phyloP scores from a whole-genome alignment of 2,113 vertebrate species.

The Indri indri region DNA sequence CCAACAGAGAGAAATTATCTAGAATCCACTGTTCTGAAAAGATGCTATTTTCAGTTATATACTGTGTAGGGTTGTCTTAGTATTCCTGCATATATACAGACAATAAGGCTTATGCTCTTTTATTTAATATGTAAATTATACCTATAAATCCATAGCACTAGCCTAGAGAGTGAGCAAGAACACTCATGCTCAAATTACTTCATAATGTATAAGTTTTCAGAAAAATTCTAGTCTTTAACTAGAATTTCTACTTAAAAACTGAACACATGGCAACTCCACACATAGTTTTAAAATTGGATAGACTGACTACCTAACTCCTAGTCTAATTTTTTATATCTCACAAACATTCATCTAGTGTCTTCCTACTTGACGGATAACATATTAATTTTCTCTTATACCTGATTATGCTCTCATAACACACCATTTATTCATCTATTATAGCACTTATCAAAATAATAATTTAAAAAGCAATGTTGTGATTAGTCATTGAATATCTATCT shows the following conservation, averaged over 20 bases:
- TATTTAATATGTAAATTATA: not conserved
- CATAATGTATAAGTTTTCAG: not conserved
- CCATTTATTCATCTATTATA: not conserved
- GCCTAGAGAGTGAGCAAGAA: not conserved
- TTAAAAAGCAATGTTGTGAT: conserved; percentile 1
- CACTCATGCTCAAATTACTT: not conserved
- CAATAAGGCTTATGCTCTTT: not conserved
- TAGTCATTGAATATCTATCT: not conserved
- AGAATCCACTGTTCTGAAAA: conserved; percentile 8
- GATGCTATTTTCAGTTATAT: not conserved
- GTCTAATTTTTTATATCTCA: not conserved
- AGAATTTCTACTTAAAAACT: not conserved
- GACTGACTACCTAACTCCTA: not conserved
- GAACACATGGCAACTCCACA: not conserved
- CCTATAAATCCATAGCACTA: not conserved
- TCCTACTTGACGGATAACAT: not conserved
- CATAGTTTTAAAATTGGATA: not conserved
- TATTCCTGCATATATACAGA: not conserved
- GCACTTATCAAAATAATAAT: not conserved
- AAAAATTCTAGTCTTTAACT: not conserved
- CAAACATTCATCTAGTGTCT: not conserved
- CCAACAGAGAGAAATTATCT: not conserved
- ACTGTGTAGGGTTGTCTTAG: not conserved
- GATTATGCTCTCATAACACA: not conserved
- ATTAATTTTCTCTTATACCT: not conserved